Conservation (phyloP, 2,113 vertebrate genomes). For the Uria lomvia region DNA sequence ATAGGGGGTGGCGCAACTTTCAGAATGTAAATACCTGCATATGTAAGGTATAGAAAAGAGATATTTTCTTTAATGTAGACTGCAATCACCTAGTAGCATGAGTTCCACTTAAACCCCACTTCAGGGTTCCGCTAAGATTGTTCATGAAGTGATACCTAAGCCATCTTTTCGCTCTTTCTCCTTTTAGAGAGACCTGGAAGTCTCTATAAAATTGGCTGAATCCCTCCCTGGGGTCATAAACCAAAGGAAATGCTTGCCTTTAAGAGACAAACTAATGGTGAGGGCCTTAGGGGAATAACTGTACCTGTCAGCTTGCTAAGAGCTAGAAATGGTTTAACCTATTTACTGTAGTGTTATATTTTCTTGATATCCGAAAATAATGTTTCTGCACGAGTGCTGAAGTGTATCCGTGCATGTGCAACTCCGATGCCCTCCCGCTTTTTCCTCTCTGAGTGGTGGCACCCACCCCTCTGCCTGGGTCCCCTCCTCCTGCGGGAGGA, state of each 20-base stretch:
- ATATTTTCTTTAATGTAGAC: background rate
- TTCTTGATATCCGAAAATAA: background rate
- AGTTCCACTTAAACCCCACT: background rate
- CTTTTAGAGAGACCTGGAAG: background rate
- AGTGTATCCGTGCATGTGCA: rapidly evolving
- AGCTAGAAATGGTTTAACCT: background rate
- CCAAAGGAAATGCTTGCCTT: background rate
- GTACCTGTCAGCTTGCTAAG: background rate
- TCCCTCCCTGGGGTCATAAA: background rate
- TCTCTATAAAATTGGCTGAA: background rate
- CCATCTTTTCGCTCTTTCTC: background rate
- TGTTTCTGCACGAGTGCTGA: background rate
- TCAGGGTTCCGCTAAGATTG: background rate
- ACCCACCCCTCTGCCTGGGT: background rate
- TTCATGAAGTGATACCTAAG: background rate
- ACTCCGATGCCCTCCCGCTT: rapidly evolving
- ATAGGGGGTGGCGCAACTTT: background rate
- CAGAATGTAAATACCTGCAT: background rate
- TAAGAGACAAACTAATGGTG: background rate
- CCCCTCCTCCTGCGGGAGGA: background rate
- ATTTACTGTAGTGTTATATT: background rate
- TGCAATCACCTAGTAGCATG: background rate
- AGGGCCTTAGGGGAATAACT: background rate
- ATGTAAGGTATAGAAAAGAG: background rate
- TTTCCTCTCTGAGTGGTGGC: background rate